Percentiles rank a stretch among this genome's conserved stretches.
Conservation (phyloP, 2,113 vertebrate genomes). For the Myocastor coypus region DNA sequence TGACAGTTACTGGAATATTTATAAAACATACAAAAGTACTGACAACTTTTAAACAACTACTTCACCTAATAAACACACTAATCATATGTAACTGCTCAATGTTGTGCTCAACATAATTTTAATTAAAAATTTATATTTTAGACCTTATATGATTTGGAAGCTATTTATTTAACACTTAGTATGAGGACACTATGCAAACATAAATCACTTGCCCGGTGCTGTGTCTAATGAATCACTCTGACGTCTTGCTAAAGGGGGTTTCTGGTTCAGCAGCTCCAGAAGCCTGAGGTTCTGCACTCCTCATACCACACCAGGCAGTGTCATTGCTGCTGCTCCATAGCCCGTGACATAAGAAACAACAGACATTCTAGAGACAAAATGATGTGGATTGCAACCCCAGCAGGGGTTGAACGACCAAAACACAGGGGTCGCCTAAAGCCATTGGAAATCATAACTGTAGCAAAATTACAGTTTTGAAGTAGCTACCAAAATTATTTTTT, state of each 20-base stretch:
- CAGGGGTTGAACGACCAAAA: too few species aligned
- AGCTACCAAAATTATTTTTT: too few species aligned
- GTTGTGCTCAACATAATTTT: conserved; percentile 41
- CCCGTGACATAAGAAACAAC: not conserved
- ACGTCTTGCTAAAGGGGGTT: conserved; percentile 38
- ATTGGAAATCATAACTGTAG: too few species aligned
- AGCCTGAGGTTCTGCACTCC: not conserved
- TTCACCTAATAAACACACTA: conserved; percentile 30
- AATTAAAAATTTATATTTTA: not conserved
- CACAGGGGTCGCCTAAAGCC: too few species aligned
- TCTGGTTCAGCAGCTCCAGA: not conserved
- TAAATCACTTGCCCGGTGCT: not conserved
- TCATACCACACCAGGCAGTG: not conserved
- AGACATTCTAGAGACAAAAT: not conserved
- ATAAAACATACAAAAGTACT: conserved; percentile 56
- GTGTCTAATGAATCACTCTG: not conserved
- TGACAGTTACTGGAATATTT: conserved; percentile 29
- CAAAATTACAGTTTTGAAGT: too few species aligned
- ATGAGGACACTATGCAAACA: not conserved
- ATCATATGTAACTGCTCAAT: not conserved
- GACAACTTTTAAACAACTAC: conserved; percentile 2
- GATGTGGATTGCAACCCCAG: conserved; percentile 2
- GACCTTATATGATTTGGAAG: not conserved
- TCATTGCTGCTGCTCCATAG: not conserved
- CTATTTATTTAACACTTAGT: conserved; percentile 25